Base-by-base conservation (phyloP, 1,140 invertebrate species). In the Caenorhabditis remanei region DNA sequence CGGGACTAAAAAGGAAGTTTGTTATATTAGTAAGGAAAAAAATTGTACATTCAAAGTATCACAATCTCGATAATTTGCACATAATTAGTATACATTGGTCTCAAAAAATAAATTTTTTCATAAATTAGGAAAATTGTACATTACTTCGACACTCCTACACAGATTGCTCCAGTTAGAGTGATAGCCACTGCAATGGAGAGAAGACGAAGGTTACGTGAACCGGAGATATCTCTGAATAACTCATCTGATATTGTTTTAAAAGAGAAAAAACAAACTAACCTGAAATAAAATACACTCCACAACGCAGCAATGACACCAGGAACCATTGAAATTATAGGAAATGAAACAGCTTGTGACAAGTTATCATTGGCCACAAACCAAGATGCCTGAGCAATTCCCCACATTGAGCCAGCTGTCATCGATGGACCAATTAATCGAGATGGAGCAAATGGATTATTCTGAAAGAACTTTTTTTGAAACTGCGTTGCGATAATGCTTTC, bases 311-410 rank as follows among this genome's bases (percentile, higher is more conserved):
- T 89, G 4, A 88, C 86, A 48, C 87, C 89, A 4, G 90, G 90
- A 24, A 90, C 84, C 85, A 87, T 90, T 65, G 87, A 85, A 16
- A 93, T 91, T 55, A 94, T 93, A 7, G 93, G 93, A 87, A 94
- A 94, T 9, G 93, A 92, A 9, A 94, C 92, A 48, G 93, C 87
- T 89, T 93, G 92, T 4, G 93, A 93, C 41, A 94, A 88, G 2
- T 90, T 90, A 61, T 92, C 91, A 89, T 94, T 94, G 9, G 93
- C 93, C 21, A 94, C 89, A 89, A 94, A 94, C 92, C 93, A 94
- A 50, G 92, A 90, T 8, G 90, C 88, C 4, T 93, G 91, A 24
- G 93, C 93, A 11, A 93, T 89, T 24, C 87, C 93, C 93, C 93
- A 94, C 93, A 94, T 93, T 8, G 93, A 58, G 0, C 93, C 93